These are phyloP conservation scores for Drosophila percnosoma DNA, from an alignment of 2,888 invertebrate genomes.

Conservation along the genomic window DNA sequence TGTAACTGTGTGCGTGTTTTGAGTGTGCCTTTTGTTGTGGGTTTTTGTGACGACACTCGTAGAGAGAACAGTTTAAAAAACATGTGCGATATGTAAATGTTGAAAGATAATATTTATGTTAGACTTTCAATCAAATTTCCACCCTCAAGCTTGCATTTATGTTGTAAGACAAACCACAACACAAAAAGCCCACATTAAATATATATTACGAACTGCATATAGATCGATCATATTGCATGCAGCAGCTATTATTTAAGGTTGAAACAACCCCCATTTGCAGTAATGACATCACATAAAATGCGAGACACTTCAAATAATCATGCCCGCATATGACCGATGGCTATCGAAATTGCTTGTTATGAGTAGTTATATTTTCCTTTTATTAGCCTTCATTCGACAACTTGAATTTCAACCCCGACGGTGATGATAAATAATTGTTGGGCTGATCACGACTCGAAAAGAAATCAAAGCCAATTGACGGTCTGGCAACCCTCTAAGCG, in stretches of 20 bases:
- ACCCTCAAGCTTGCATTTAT: constrained; percentile 44
- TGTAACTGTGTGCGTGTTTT: background rate
- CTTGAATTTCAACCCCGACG: constrained; percentile 52
- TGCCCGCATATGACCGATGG: constrained; percentile 66
- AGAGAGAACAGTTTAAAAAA: constrained; percentile 21
- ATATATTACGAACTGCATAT: constrained; percentile 43
- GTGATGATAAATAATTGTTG: constrained; percentile 35
- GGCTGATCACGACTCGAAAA: constrained; percentile 22
- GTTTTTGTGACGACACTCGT: constrained; percentile 54
- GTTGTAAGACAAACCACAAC: constrained; percentile 34
- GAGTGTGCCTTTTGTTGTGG: constrained; percentile 46
- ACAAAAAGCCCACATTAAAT: constrained; percentile 58
- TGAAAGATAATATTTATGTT: constrained; percentile 10
- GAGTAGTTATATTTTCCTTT: constrained; percentile 14
- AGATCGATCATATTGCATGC: constrained; percentile 77
- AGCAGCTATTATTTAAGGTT: constrained; percentile 12
- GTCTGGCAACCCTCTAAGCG: constrained; percentile 61
- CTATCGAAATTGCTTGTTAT: constrained; percentile 50
- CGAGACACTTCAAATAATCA: constrained; percentile 56
- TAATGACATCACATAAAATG: constrained; percentile 57
- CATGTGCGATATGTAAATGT: constrained; percentile 12
- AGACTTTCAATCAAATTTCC: constrained; percentile 8
- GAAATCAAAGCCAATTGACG: constrained; percentile 17
- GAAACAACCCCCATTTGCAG: constrained; percentile 59
- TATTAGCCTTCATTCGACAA: constrained; percentile 43